phyloP scores from a whole-genome alignment of 2,797 vertebrate species.

The Anguilla megastoma region DNA sequence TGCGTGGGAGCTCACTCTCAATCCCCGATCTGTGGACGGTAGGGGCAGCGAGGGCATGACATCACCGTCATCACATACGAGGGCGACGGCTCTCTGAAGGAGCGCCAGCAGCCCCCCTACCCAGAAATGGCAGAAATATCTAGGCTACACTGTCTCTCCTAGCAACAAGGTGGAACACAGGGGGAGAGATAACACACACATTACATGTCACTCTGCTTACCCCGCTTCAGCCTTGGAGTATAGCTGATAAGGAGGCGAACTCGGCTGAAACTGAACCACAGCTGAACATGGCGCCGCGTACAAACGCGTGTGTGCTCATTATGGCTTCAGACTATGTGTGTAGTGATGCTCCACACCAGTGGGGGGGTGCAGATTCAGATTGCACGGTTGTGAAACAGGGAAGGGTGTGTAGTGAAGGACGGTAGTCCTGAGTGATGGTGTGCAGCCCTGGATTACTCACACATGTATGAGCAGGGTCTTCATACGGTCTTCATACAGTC shows the following conservation, averaged over 20 bases:
- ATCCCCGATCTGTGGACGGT: neutral
- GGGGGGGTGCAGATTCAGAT: too few species aligned
- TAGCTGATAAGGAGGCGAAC: too few species aligned
- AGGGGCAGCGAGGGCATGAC: neutral
- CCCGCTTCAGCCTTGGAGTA: neutral
- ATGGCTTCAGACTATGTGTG: too few species aligned
- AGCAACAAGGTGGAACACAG: neutral
- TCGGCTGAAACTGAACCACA: too few species aligned
- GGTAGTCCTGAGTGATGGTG: neutral
- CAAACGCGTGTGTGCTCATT: too few species aligned
- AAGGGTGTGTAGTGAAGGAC: too few species aligned
- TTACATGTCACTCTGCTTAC: neutral
- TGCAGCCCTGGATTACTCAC: too few species aligned
- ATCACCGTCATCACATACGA: neutral
- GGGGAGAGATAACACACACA: neutral
- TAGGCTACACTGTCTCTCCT: neutral
- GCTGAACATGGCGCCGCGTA: too few species aligned
- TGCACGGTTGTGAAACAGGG: neutral
- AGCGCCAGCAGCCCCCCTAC: neutral
- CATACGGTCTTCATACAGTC: too few species aligned
- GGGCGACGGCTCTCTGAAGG: too few species aligned
- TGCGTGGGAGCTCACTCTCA: neutral
- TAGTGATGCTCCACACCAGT: too few species aligned
- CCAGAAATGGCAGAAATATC: slow-evolving; percentile 6
- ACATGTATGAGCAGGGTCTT: too few species aligned